phyloP scores from a whole-genome alignment of 2,113 vertebrate species.

The Prionailurus viverrinus region DNA sequence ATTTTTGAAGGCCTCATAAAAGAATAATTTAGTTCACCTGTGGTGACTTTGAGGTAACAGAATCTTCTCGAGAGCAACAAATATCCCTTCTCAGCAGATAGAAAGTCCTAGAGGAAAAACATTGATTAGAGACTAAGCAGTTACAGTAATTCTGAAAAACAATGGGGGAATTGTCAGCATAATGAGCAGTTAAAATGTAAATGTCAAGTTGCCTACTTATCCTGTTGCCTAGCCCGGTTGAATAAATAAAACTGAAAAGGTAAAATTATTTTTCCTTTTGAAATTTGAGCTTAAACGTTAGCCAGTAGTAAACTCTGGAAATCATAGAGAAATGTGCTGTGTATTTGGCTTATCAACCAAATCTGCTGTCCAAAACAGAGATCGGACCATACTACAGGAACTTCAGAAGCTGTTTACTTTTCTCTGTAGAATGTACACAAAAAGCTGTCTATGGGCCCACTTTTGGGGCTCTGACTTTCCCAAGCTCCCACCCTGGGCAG shows the following conservation, averaged over 20 bases:
- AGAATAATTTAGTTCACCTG: not conserved
- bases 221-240: not conserved
- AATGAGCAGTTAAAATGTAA: constrained; percentile 48
- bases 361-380: not conserved
- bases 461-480: not conserved
- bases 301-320: constrained; percentile 15
- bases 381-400: not conserved
- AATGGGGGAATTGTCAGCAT: constrained; percentile 35
- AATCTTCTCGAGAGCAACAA: constrained; percentile 52
- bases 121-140: constrained; percentile 3
- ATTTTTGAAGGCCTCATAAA: constrained; percentile 39
- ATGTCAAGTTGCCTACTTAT: constrained; percentile 52
- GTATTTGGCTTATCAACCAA: not conserved
- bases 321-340: not conserved
- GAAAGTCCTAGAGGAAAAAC: not conserved
- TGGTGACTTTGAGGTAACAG: not conserved
- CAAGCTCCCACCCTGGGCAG: not conserved
- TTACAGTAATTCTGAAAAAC: not conserved
- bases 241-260: constrained; percentile 60
- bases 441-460: not conserved
- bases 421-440: not conserved
- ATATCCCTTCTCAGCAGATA: not conserved
- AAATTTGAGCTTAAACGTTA: not conserved
- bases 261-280: constrained; percentile 23
- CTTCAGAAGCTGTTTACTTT: not conserved